Base-by-base conservation (phyloP, 1,140 invertebrate species). In the Dreissena polymorpha region DNA sequence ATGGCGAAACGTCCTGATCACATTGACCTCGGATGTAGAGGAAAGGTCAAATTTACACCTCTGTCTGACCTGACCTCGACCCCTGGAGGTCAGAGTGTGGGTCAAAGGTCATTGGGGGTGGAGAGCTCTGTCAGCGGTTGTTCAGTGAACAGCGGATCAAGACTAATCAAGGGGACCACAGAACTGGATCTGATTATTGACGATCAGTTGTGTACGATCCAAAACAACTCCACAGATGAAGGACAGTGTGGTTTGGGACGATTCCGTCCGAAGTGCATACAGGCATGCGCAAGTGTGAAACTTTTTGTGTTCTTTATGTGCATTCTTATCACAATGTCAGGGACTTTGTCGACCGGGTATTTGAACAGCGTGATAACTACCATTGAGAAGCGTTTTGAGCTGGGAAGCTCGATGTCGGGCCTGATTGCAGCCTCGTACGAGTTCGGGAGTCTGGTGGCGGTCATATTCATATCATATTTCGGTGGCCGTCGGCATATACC, bases 331-430 rank as follows among this genome's bases (percentile, higher is more conserved):
- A 98, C 97, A 85, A 94, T 98, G 72, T 88, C 89, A 18, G 90
- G 91, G 21, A 90, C 91, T 10, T 74, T 93, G 64, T 91, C 91
- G 18, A 91, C 92, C 1, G 93, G 93, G 10, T 99, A 99, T 93
- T 97, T 99, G 91, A 98, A 98, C 50, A 98, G 97, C 93, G 97
- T 99, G 91, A 98, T 99, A 91, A 98, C 97, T 74, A 99, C 97
- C 23, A 98, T 99, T 88, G 98, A 99, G 94, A 98, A 98, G 93
- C 95, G 98, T 81, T 99, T 98, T 92, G 97, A 98, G 93, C 98
- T 99, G 89, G 97, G 97, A 63, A 98, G 97, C 91, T 97, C 96
- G 90, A 95, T 97, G 72, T 97, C 97, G 51, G 97, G 97, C 39
- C 94, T 98, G 85, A 97, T 99, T 79, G 97, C 97, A 53, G 98